Conservation (phyloP, 2,113 vertebrate genomes). For the Cisticola juncidis region DNA sequence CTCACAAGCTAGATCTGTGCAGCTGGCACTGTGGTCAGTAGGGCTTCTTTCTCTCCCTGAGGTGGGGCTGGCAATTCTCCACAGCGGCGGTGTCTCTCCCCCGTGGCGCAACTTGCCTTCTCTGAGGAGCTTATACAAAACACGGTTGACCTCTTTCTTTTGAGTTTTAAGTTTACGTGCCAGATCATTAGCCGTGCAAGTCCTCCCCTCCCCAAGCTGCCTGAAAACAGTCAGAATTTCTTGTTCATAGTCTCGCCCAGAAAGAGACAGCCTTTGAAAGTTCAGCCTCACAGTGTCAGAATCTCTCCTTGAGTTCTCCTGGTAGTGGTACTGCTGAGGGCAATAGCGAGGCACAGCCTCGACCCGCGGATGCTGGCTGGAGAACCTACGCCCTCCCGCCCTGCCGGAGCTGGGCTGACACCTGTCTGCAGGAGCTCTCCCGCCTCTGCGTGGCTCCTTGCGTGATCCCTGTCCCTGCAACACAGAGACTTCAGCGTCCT, state of each 20-base stretch:
- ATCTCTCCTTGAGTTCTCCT: neutral
- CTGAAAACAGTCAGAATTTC: conserved; percentile 60
- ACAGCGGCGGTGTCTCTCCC: conserved; percentile 74
- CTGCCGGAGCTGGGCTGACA: neutral
- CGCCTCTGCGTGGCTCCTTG: neutral
- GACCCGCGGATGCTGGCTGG: neutral
- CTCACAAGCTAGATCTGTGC: neutral
- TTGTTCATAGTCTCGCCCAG: neutral
- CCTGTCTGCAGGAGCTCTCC: neutral
- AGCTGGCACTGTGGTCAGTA: neutral
- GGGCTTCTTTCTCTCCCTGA: neutral
- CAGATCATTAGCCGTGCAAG: conserved; percentile 72
- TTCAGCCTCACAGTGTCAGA: neutral
- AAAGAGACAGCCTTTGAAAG: conserved; percentile 56
- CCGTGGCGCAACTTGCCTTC: conserved; percentile 64
- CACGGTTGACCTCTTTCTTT: conserved; percentile 83
- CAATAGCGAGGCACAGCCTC: rapidly evolving
- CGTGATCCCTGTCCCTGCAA: neutral
- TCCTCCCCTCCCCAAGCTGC: conserved; percentile 63
- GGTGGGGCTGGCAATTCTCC: conserved; percentile 56
- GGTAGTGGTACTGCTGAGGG: rapidly evolving
- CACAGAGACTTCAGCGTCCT: conserved; percentile 46
- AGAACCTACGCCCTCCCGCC: rapidly evolving
- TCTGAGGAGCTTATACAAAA: conserved; percentile 77
- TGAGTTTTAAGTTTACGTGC: conserved; percentile 64